Evolutionary conservation across 1,140 invertebrate genomes (phyloP).

Genomic region (Neodiprion lecontei): DNA sequence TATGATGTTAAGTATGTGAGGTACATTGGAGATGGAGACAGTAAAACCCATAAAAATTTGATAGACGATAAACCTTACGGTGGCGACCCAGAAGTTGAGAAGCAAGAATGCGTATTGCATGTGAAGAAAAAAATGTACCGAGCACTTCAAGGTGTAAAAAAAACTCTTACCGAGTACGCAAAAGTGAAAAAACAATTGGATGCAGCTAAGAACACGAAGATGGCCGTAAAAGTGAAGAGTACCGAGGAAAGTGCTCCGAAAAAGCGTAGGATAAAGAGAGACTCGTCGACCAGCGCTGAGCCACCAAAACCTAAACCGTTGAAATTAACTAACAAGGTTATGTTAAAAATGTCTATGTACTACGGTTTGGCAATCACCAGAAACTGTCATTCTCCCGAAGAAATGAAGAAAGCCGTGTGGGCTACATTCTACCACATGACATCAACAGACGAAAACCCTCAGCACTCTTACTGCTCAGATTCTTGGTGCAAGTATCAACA

Average conservation of each 20-base stretch:
- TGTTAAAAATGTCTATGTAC: constrained; percentile 13
- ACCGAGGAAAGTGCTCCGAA: constrained; percentile 4
- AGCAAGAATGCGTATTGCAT: too few relatives aligned
- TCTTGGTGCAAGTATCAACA: constrained; percentile 22
- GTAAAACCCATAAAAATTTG: too few relatives aligned
- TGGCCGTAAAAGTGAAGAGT: constrained; percentile 2
- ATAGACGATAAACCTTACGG: too few relatives aligned
- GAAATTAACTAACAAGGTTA: not conserved
- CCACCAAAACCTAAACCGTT: constrained; percentile 1
- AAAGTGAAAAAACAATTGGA: constrained; percentile 1
- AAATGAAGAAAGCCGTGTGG: not conserved
- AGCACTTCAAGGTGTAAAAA: not conserved
- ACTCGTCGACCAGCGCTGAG: constrained; percentile 7
- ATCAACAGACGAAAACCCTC: not conserved
- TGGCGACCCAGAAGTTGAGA: too few relatives aligned
- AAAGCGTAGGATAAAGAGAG: constrained; percentile 14
- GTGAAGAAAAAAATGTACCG: too few relatives aligned
- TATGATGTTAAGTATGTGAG: too few relatives aligned
- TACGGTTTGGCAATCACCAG: constrained; percentile 12
- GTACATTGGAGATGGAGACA: too few relatives aligned
- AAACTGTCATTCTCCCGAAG: constrained; percentile 6
- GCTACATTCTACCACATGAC: constrained; percentile 13
- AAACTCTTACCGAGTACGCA: not conserved
- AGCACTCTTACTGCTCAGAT: not conserved
- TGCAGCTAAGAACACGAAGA: constrained; percentile 11